Evolutionary conservation across 2,888 invertebrate genomes (phyloP).

Genomic region (Atrina japonica): DNA sequence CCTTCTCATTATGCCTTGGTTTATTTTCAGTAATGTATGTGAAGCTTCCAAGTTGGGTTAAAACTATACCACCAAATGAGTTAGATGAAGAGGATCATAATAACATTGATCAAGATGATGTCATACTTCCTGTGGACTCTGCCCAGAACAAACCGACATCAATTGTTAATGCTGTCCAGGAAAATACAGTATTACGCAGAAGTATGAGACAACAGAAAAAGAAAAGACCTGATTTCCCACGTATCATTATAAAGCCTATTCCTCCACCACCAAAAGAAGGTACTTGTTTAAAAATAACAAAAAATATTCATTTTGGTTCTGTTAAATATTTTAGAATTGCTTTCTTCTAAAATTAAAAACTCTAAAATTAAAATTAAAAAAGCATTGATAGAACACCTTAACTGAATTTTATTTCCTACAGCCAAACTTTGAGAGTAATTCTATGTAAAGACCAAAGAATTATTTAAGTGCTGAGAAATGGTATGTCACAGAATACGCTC

Average conservation of each 20-base stretch:
- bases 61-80: constrained; percentile 47
- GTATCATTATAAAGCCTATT: constrained; percentile 91
- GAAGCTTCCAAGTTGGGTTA: constrained; percentile 54
- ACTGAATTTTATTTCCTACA: too few species aligned
- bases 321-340: too few species aligned
- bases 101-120: constrained; percentile 37
- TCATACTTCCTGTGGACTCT: neutral
- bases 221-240: constrained; percentile 81
- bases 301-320: too few species aligned
- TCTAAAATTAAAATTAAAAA: too few species aligned
- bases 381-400: too few species aligned
- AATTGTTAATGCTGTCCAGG: neutral
- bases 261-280: constrained; percentile 50
- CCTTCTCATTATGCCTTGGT: too few species aligned
- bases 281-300: too few species aligned
- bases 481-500: too few species aligned
- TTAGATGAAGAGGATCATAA: constrained; percentile 32
- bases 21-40: constrained; percentile 64
- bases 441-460: too few species aligned
- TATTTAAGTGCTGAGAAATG: too few species aligned
- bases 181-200: constrained; percentile 45
- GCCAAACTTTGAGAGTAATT: too few species aligned
- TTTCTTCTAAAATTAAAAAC: too few species aligned
- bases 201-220: constrained; percentile 65
- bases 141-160: constrained; percentile 7